phyloP scores from a whole-genome alignment of 2,797 vertebrate genomes.

The Anabas testudineus region DNA sequence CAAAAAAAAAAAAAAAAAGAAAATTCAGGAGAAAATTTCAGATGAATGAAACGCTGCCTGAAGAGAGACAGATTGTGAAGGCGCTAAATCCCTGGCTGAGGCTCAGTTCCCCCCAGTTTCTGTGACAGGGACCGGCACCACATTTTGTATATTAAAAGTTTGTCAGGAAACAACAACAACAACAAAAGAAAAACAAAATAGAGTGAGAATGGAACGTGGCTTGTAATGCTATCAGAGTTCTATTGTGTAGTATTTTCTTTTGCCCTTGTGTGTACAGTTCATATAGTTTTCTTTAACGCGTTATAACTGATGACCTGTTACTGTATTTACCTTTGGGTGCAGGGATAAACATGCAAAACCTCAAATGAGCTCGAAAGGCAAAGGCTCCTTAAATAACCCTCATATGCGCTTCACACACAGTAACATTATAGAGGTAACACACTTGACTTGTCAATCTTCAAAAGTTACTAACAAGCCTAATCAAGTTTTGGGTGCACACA shows the following conservation, averaged over 20 bases:
- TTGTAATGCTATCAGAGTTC: constrained; percentile 21
- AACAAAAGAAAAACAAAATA: constrained; percentile 31
- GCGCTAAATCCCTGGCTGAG: constrained; percentile 68
- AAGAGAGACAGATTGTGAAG: constrained; percentile 72
- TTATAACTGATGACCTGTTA: constrained; percentile 44
- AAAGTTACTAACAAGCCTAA: constrained; percentile 36
- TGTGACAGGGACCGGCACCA: constrained; percentile 53
- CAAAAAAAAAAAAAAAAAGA: constrained; percentile 50
- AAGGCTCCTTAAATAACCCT: constrained; percentile 57
- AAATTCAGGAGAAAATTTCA: constrained; percentile 64
- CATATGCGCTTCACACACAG: constrained; percentile 41
- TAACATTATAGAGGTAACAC: constrained; percentile 47
- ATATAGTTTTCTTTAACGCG: constrained; percentile 53
- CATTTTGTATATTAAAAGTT: constrained; percentile 67
- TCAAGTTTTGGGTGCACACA: constrained; percentile 58
- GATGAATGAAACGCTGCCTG: constrained; percentile 71
- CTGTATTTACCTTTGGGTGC: constrained; percentile 46
- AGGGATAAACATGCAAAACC: constrained; percentile 55
- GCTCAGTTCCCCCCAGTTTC: constrained; percentile 53
- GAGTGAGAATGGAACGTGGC: constrained; percentile 16
- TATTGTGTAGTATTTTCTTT: constrained; percentile 33
- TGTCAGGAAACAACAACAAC: constrained; percentile 49
- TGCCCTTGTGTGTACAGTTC: constrained; percentile 57
- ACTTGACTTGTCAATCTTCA: constrained; percentile 38
- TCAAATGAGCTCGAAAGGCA: constrained; percentile 46